These are phyloP conservation scores for Pocota personata DNA, from an alignment of 2,888 invertebrate species.

Conservation along the genomic window DNA sequence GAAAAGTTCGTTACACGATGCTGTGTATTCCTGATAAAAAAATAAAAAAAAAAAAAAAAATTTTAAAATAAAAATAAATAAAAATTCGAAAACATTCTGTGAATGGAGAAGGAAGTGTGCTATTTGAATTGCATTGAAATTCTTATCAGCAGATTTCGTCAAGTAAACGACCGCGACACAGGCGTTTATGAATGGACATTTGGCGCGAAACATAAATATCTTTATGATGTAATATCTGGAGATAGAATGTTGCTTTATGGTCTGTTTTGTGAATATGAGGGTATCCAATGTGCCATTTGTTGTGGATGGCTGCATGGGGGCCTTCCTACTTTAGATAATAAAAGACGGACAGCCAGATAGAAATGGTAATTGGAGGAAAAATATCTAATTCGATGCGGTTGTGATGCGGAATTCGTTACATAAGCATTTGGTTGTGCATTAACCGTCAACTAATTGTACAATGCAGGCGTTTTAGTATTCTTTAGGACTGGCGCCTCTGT, in stretches of 20 bases:
- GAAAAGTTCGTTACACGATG: constrained; percentile 32
- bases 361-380: constrained; percentile 34
- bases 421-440: constrained; percentile 19
- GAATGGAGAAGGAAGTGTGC: constrained; percentile 17
- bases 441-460: constrained; percentile 21
- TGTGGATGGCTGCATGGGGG: constrained; percentile 3
- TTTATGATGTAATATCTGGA: not conserved
- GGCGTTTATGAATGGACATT: constrained; percentile 38
- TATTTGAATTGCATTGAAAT: constrained; percentile 9
- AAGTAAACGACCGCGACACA: not conserved
- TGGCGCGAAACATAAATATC: constrained; percentile 19
- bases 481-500: not conserved
- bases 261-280: constrained; percentile 25
- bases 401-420: constrained; percentile 39
- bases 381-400: constrained; percentile 47
- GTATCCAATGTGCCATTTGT: constrained; percentile 55
- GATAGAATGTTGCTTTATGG: not conserved
- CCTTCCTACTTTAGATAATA: constrained; percentile 17
- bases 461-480: constrained; percentile 9
- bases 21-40: not conserved
- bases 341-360: constrained; percentile 2
- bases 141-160: constrained; percentile 22
- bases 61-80: not conserved
- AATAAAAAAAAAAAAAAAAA: not conserved
- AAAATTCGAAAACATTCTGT: not conserved